Conservation (phyloP, 2,888 invertebrate genomes). For the Drepana falcataria region DNA sequence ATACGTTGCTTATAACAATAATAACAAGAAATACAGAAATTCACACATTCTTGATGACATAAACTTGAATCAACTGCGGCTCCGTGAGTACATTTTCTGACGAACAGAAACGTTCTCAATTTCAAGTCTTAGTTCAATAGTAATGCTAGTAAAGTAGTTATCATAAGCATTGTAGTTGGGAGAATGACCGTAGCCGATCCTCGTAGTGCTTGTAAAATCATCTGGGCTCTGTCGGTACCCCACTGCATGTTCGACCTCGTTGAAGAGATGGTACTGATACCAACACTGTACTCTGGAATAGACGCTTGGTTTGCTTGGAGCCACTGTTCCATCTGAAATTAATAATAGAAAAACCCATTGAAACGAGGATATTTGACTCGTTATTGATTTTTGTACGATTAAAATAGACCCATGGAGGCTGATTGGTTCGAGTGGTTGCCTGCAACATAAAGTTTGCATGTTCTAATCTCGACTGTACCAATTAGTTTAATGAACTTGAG, state of each 20-base stretch:
- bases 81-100: too few relatives aligned
- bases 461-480: too few relatives aligned
- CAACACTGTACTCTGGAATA: constrained; percentile 44
- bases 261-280: constrained; percentile 42
- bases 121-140: constrained; percentile 30
- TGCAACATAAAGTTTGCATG: too few relatives aligned
- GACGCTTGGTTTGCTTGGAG: constrained; percentile 30
- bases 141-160: constrained; percentile 36
- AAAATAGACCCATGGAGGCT: too few relatives aligned
- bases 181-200: constrained; percentile 37
- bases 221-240: constrained; percentile 46
- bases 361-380: too few relatives aligned
- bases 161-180: constrained; percentile 40
- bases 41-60: too few relatives aligned
- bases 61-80: not conserved
- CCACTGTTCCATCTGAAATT: constrained; percentile 61
- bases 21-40: too few relatives aligned
- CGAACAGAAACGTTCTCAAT: too few relatives aligned
- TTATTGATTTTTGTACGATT: too few relatives aligned
- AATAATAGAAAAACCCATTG: not conserved
- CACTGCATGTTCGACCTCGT: constrained; percentile 50
- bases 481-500: too few relatives aligned
- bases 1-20: too few relatives aligned
- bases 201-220: constrained; percentile 42
- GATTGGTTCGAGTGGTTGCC: too few relatives aligned